Evolutionary conservation across 2,888 invertebrate genomes (phyloP).

Genomic region (Panopea generosa): DNA sequence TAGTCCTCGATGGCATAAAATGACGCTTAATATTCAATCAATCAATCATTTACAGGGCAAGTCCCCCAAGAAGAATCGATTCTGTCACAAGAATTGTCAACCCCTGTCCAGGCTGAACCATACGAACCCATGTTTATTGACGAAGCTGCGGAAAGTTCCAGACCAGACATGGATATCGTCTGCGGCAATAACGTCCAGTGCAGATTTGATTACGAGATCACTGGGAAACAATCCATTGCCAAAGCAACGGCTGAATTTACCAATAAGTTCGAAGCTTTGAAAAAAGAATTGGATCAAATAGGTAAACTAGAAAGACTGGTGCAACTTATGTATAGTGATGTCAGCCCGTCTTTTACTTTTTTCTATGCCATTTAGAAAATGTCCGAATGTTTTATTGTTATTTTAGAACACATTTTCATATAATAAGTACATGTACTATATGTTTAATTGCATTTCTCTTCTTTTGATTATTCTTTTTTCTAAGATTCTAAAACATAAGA

Average conservation of each 20-base stretch:
- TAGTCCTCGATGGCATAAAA: no score
- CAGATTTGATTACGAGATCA: constrained; percentile 73
- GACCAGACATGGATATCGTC: constrained; percentile 61
- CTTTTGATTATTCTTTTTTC: no score
- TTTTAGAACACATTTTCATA: no score
- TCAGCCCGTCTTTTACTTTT: no score
- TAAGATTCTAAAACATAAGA: no score
- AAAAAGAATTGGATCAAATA: constrained; percentile 62
- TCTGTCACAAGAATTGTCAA: constrained; percentile 37
- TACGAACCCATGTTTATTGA: constrained; percentile 68
- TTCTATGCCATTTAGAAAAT: no score
- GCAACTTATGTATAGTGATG: neutral
- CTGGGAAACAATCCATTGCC: constrained; percentile 71
- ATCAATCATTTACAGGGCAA: constrained; percentile 64
- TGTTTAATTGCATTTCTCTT: no score
- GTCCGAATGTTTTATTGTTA: no score
- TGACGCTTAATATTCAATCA: no score
- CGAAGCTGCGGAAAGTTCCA: constrained; percentile 30
- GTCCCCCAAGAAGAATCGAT: constrained; percentile 60
- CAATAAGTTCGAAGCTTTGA: constrained; percentile 69
- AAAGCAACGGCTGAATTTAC: constrained; percentile 69
- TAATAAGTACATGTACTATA: no score
- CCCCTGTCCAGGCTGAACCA: neutral
- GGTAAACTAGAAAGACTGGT: no score
- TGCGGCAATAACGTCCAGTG: constrained; percentile 75